phyloP scores from a whole-genome alignment of 1,140 invertebrate genomes.

The Drosophila littoralis region DNA sequence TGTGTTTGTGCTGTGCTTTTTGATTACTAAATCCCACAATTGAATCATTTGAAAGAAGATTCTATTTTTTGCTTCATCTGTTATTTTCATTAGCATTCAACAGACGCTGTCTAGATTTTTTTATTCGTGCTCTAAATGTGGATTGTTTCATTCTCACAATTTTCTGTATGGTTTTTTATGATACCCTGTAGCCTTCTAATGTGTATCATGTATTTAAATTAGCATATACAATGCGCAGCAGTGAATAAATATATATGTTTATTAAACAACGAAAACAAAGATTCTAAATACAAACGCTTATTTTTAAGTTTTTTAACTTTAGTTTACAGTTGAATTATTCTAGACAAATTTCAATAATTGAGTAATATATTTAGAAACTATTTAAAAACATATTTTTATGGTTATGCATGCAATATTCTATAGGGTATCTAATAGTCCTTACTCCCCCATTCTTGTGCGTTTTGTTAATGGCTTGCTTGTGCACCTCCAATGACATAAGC shows the following conservation, averaged over 20 bases:
- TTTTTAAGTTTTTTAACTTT: too few relatives aligned
- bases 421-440: not conserved
- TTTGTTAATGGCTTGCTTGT: conserved; percentile 12
- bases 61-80: conserved; percentile 21
- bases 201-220: not conserved
- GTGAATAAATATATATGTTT: too few relatives aligned
- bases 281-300: too few relatives aligned
- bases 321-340: too few relatives aligned
- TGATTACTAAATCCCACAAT: conserved; percentile 21
- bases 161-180: not conserved
- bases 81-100: conserved; percentile 12
- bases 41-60: conserved; percentile 40
- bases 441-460: not conserved
- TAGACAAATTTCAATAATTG: too few relatives aligned
- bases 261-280: too few relatives aligned
- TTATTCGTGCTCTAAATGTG: conserved; percentile 30
- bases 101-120: conserved; percentile 14
- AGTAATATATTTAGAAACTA: too few relatives aligned
- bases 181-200: conserved; percentile 2
- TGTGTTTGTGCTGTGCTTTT: conserved; percentile 1
- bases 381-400: too few relatives aligned
- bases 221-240: too few relatives aligned
- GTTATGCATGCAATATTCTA: not conserved
- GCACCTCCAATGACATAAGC: conserved; percentile 37
- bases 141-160: conserved; percentile 33